These are phyloP conservation scores for Eulithis prunata DNA, from an alignment of 2,888 invertebrate species.

Conservation along the genomic window DNA sequence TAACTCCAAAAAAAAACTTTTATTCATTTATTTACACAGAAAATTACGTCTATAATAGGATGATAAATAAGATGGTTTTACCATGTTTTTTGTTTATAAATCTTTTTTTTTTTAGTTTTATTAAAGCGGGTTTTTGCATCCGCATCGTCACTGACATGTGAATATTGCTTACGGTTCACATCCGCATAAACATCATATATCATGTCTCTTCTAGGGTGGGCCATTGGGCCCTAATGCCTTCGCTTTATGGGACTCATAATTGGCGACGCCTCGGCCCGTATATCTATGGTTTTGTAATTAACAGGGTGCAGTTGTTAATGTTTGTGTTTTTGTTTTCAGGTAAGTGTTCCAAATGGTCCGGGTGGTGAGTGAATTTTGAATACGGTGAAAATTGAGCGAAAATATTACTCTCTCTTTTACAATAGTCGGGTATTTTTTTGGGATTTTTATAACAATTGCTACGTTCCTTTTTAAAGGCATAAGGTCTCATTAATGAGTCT, in stretches of 20 bases:
- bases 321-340: slow-evolving; percentile 66
- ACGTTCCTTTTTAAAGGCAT: no score
- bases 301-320: slow-evolving; percentile 54
- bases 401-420: background rate
- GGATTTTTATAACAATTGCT: no score
- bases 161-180: slow-evolving; percentile 19
- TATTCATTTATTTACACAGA: no score
- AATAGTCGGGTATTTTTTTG: no score
- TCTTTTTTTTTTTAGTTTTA: no score
- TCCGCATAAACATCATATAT: slow-evolving; percentile 6
- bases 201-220: slow-evolving; percentile 38
- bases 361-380: slow-evolving; percentile 21
- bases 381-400: background rate
- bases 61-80: no score
- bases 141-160: background rate
- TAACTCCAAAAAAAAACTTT: no score
- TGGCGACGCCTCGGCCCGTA: slow-evolving; percentile 54
- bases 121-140: no score
- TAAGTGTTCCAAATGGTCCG: slow-evolving; percentile 49
- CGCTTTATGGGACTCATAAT: slow-evolving; percentile 73
- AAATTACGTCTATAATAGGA: no score
- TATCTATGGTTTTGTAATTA: slow-evolving; percentile 61
- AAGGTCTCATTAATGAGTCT: background rate
- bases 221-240: slow-evolving; percentile 36
- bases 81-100: no score